phyloP scores from a whole-genome alignment of 1,140 invertebrate genomes.

The Saxidomus purpurata region DNA sequence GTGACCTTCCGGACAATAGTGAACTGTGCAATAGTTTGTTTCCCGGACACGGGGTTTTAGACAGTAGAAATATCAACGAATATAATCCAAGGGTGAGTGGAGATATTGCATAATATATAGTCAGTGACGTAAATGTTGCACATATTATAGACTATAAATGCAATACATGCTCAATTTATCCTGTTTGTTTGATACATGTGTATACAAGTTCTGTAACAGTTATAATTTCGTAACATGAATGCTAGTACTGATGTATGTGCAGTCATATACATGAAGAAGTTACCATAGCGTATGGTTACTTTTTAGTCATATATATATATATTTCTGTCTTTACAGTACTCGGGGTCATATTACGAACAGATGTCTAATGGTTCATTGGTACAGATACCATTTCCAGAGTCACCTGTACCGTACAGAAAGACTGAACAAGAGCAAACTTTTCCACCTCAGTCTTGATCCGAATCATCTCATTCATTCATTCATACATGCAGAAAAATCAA shows the following conservation, averaged over 20 bases:
- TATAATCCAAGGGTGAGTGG: conserved; percentile 14
- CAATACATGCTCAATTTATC: too few species aligned
- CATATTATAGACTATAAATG: too few species aligned
- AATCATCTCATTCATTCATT: not conserved
- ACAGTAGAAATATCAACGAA: not conserved
- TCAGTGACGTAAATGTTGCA: too few species aligned
- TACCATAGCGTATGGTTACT: too few species aligned
- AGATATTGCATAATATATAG: not conserved
- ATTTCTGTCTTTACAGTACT: conserved; percentile 50
- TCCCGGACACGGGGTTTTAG: not conserved
- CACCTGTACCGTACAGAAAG: not conserved
- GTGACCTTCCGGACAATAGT: not conserved
- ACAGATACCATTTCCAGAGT: conserved; percentile 43
- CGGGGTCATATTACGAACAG: conserved; percentile 63
- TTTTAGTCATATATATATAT: too few species aligned
- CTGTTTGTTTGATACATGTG: too few species aligned
- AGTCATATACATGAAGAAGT: too few species aligned
- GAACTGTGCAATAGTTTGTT: not conserved
- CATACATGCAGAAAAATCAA: not conserved
- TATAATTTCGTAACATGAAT: too few species aligned
- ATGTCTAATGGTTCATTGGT: conserved; percentile 61
- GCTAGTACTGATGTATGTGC: too few species aligned
- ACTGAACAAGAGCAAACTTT: not conserved
- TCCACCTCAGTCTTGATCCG: not conserved
- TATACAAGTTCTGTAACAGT: too few species aligned